These are phyloP conservation scores for Isaurus tuberculatus DNA, from an alignment of 92 coral and sea anemone species.

Conservation along the genomic window DNA sequence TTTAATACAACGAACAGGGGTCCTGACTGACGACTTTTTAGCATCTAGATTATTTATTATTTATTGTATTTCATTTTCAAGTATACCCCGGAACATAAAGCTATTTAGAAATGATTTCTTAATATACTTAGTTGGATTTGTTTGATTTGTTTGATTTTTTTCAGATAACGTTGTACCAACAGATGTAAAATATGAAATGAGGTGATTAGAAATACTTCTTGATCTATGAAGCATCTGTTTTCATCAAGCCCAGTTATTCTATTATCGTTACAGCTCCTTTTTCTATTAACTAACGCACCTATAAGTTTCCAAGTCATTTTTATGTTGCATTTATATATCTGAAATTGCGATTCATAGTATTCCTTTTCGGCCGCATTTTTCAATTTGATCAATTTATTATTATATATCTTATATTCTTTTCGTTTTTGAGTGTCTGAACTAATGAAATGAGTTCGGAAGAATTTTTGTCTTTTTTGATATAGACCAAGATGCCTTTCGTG, in stretches of 20 bases:
- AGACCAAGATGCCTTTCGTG: not conserved
- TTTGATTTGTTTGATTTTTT: not conserved
- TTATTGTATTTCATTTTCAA: not conserved
- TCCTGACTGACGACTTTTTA: conserved; percentile 4
- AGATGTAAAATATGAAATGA: not conserved
- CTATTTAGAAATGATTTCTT: too few relatives aligned
- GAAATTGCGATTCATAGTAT: not conserved
- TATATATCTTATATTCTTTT: not conserved
- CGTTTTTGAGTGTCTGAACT: not conserved
- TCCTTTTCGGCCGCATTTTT: not conserved
- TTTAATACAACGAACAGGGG: too few relatives aligned
- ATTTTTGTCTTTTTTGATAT: not conserved
- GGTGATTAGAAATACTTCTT: not conserved
- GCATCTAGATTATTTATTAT: conserved; percentile 1
- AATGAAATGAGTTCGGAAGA: not conserved
- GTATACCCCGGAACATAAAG: not conserved
- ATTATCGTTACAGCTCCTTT: not conserved
- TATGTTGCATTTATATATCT: conserved; percentile 4
- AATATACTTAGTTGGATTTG: not conserved
- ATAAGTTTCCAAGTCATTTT: not conserved
- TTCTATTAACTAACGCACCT: not conserved
- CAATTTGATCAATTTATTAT: not conserved
- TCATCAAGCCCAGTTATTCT: not conserved
- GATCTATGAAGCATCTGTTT: not conserved
- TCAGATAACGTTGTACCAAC: not conserved